Percentiles rank a stretch among this genome's conserved stretches.
Evolutionary conservation across 2,888 invertebrate species (phyloP).

Genomic region (Acronicta psi): DNA sequence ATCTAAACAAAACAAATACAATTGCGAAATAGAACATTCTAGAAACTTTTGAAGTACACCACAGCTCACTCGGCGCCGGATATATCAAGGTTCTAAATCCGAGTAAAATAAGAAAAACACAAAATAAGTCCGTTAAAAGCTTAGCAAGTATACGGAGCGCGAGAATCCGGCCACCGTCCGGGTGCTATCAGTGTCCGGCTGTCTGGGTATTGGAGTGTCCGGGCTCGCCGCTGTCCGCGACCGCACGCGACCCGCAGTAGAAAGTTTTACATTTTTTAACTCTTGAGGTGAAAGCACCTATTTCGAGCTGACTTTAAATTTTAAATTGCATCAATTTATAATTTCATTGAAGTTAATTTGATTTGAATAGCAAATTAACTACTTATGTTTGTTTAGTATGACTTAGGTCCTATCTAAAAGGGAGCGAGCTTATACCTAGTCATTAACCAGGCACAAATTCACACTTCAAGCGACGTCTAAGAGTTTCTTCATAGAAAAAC

Average conservation of each 20-base stretch:
- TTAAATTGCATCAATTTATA: too few relatives aligned
- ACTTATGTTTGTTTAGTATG: too few relatives aligned
- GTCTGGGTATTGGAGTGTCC: slow-evolving; percentile 6
- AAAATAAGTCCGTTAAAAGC: slow-evolving; percentile 40
- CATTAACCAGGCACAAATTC: too few relatives aligned
- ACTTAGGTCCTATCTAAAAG: too few relatives aligned
- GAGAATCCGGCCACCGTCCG: slow-evolving; percentile 12
- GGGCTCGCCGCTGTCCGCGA: slow-evolving; percentile 11
- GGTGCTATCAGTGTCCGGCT: slow-evolving; percentile 14
- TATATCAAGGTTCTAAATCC: slow-evolving; percentile 35
- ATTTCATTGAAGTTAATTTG: too few relatives aligned
- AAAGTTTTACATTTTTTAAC: slow-evolving; percentile 37
- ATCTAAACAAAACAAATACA: slow-evolving; percentile 3
- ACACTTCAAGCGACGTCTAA: too few relatives aligned
- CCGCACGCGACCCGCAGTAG: slow-evolving; percentile 5
- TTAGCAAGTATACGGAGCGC: slow-evolving; percentile 33
- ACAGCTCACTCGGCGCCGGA: slow-evolving; percentile 19
- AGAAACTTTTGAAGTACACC: slow-evolving; percentile 25
- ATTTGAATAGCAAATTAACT: too few relatives aligned
- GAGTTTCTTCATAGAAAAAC: too few relatives aligned
- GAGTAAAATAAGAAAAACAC: slow-evolving; percentile 25
- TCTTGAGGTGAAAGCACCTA: slow-evolving; percentile 8
- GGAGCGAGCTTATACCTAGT: too few relatives aligned
- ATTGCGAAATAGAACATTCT: slow-evolving; percentile 12
- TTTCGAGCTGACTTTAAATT: slow-evolving; percentile 4